phyloP scores from a whole-genome alignment of 2,888 invertebrate genomes.

The Phyto melanocephala region DNA sequence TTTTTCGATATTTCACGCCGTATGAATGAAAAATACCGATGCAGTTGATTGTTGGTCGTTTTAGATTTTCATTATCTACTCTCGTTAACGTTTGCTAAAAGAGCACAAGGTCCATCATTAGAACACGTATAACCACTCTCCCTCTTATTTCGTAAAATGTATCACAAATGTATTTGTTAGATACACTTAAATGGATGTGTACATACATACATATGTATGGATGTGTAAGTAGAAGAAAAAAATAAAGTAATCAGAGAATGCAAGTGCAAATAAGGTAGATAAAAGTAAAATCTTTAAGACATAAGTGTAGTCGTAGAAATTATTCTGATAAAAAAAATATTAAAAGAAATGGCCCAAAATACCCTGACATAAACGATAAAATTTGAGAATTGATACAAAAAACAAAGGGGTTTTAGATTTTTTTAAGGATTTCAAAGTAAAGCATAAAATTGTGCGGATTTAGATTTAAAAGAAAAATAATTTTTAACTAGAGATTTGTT shows the following conservation, averaged over 20 bases:
- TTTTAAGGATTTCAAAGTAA: too few species aligned
- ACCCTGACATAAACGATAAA: background rate
- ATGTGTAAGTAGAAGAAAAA: background rate
- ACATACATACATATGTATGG: background rate
- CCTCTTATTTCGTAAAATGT: constrained; percentile 36
- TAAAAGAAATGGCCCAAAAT: background rate
- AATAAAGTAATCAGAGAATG: constrained; percentile 49
- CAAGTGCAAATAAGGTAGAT: constrained; percentile 52
- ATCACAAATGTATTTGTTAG: background rate
- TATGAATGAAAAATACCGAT: constrained; percentile 72
- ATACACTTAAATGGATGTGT: background rate
- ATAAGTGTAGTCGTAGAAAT: background rate
- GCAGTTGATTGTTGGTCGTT: constrained; percentile 67
- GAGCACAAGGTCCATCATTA: constrained; percentile 51
- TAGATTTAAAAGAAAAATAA: too few species aligned
- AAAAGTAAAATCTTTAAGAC: constrained; percentile 7
- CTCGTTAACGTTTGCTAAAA: constrained; percentile 16
- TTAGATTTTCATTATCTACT: constrained; percentile 29
- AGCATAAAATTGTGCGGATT: too few species aligned
- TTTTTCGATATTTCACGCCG: background rate
- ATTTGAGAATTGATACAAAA: too few species aligned
- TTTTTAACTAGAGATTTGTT: too few species aligned
- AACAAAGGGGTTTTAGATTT: too few species aligned
- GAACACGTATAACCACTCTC: constrained; percentile 52
- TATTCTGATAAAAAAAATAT: too few species aligned